Base-by-base conservation (phyloP, 2,888 invertebrate species). In the Thyatira batis region DNA sequence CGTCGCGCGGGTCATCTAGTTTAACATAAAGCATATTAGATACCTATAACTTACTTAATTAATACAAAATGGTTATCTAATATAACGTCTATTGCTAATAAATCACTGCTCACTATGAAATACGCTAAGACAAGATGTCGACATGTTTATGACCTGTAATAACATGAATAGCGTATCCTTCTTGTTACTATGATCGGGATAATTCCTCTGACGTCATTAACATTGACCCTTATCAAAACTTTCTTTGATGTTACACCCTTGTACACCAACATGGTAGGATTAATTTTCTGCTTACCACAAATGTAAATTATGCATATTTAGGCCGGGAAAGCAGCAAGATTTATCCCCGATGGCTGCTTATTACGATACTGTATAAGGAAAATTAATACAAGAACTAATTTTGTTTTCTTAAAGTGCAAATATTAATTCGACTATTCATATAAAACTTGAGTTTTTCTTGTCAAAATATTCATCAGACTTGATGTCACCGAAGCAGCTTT, bases 211-310 rank as follows among this genome's bases (percentile, higher is more conserved):
- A 61, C 61, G 67, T 77, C 67, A 80, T 81, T 78, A 82, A 73
- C 69, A 74, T 69, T 76, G 80, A 84, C 84, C 84, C 84, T 82
- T 70, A 76, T 84, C 82, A 82, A 76, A 81, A 79, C 64, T 80
- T 82, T 80, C 76, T 77, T 78, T 78, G 73, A 77, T 73, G 69
- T 65, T 67, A 50, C 65, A 68, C 67, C 71, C 74, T 67, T 64
- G 73, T 74, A 69, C 62, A 62, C 64, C n/a, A 55, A 54, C 57
- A 68, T 60, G 53, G 55, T 17, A 50, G 71, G 65, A 78, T 74
- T 78, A 79, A 80, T 78, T 80, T 78, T 76, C 73, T 71, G 68
- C 67, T 73, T 68, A 67, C 61, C 67, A 57, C 65, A 53, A 74
- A 78, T 72, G 66, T 74, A 72, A 78, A 78, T 81, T 78, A 75